Percentiles rank a stretch among this genome's conserved stretches.
phyloP scores from a whole-genome alignment of 53 echinoderm and acorn worm species.

The Temnopleurus reevesii region DNA sequence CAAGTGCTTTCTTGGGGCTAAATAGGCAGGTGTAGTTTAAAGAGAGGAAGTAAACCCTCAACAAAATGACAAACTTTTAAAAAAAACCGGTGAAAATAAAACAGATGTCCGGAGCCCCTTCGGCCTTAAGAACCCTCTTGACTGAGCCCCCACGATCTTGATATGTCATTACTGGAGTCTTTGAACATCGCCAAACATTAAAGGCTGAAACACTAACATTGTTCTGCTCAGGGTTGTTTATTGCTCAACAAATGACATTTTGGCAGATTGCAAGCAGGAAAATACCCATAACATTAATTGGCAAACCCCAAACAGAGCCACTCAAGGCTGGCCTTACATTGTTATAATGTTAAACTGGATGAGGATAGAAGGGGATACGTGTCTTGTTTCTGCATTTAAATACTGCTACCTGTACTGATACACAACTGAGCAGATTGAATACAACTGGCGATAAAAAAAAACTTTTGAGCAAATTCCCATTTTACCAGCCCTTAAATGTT shows the following conservation, averaged over 20 bases:
- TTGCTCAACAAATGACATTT: not conserved
- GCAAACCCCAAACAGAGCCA: not conserved
- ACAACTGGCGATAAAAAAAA: not conserved
- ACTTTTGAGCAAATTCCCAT: not conserved
- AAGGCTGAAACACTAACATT: slow-evolving; percentile 3
- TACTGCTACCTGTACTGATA: no score
- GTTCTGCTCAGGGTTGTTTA: not conserved
- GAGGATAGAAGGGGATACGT: no score
- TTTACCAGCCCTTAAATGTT: not conserved
- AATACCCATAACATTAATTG: not conserved
- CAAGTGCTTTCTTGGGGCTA: not conserved
- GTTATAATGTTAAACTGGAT: no score
- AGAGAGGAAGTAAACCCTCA: not conserved
- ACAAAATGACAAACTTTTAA: not conserved
- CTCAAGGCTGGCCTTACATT: not conserved
- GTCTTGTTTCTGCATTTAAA: no score
- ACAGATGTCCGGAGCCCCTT: not conserved
- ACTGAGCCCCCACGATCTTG: not conserved
- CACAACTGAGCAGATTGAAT: no score
- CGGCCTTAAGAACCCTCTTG: not conserved
- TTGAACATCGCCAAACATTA: slow-evolving; percentile 4
- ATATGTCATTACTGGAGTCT: not conserved
- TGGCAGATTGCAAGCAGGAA: not conserved
- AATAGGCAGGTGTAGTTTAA: not conserved
- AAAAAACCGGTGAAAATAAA: not conserved